Evolutionary conservation across 92 coral and sea anemone species (phyloP), one percentile per base, ranked within the genome.

Genomic region (Porites cylindrica): DNA sequence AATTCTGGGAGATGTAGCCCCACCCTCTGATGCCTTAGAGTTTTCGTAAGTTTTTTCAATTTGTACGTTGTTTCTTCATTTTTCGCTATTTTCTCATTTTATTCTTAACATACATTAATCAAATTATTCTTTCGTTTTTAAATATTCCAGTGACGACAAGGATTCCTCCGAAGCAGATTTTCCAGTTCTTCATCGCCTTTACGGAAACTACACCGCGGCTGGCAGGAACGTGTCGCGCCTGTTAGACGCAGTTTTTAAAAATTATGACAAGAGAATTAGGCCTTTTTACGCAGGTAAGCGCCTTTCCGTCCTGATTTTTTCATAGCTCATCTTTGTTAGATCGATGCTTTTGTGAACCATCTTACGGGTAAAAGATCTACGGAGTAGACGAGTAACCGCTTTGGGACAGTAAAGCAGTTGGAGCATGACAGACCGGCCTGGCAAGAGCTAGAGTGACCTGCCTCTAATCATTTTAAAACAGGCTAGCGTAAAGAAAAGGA

Each of bases 241-340:
- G 52, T 79, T 95, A 51, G 92, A 93, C n/a, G 92, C 79, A 23
- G 93, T 94, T 24, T 89, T 95, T 38, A 76, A 79, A 50, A 88
- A 91, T 13, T 95, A 95, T 47, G 98, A 95, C 87, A 91, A 90
- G 67, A 86, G 94, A 75, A 89, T 95, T 20, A 80, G 98, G 16
- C 98, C 98, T 2, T 93, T 91, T 77, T 95, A 95, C 66, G 98
- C 90, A 81, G 95, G 98, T 95, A 86, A 66, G 91, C 10, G 10
- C n/a, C 29, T 11, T 2, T 7, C 21, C 26, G 43, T 7, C 43
- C 1, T 1, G n/a, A 24, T 4, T 5, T 38, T 38, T 38, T 38
- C 47, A 38, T 0, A 38, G 47, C 5, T 38, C 47, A 0, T 38
- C 47, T 0, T 38, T 38, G 47, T 38, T 32, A 0, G 6, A 3